These are phyloP conservation scores for Sus cebifrons DNA, from an alignment of 2,797 vertebrate species.

Conservation along the genomic window DNA sequence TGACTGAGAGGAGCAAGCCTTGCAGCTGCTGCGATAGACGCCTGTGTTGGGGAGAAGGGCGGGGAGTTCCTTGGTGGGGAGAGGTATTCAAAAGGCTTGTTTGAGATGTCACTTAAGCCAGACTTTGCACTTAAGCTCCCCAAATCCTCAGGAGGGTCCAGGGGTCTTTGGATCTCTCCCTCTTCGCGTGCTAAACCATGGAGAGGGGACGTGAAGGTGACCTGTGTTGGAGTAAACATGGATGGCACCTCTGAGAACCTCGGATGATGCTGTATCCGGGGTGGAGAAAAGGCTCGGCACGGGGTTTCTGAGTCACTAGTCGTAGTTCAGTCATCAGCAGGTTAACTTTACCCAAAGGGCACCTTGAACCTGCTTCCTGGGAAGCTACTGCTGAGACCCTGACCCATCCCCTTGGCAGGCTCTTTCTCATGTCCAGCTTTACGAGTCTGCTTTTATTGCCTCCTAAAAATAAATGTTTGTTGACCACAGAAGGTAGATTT, in stretches of 20 bases:
- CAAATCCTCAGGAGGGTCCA: background rate
- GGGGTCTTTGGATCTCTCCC: background rate
- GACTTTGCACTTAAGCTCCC: constrained; percentile 30
- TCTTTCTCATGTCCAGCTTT: constrained; percentile 20
- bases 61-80: background rate
- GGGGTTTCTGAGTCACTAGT: background rate
- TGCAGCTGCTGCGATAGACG: background rate
- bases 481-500: constrained; percentile 36
- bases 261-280: background rate
- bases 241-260: background rate
- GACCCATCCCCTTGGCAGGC: background rate
- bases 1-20: background rate
- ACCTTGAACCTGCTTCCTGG: background rate
- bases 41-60: background rate
- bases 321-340: background rate
- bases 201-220: background rate
- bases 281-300: background rate
- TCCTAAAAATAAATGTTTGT: constrained; percentile 57
- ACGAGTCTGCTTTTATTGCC: constrained; percentile 12
- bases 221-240: background rate
- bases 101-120: background rate
- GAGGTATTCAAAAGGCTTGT: constrained; percentile 19
- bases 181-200: background rate
- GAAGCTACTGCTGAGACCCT: background rate
- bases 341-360: background rate